Evolutionary conservation across 35 echinoderm and acorn worm species (phyloP).

Genomic region (Eucidaris tribuloides): DNA sequence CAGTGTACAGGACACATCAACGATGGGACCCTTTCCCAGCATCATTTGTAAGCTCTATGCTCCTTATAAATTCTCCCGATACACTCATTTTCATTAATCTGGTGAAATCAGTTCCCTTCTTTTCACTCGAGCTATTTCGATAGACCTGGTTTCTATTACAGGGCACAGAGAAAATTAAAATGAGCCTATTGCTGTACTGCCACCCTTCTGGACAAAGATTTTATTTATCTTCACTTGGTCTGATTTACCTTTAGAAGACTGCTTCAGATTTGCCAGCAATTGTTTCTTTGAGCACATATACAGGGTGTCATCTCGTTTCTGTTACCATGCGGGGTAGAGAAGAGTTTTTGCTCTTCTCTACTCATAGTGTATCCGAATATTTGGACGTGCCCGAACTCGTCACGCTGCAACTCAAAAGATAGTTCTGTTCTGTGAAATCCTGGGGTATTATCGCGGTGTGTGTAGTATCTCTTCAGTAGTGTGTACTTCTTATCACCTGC

Average conservation of each 20-base stretch:
- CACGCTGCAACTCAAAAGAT: background rate
- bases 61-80: background rate
- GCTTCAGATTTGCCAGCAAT: background rate
- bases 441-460: background rate
- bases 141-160: background rate
- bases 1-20: slow-evolving; percentile 1
- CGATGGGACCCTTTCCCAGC: background rate
- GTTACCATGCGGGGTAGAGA: background rate
- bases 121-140: background rate
- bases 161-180: background rate
- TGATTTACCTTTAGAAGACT: background rate
- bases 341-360: background rate
- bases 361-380: background rate
- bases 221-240: background rate
- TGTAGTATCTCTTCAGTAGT: background rate
- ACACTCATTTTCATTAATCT: background rate
- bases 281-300: background rate
- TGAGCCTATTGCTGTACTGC: background rate
- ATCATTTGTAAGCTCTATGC: background rate
- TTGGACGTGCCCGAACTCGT: background rate
- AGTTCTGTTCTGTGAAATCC: background rate
- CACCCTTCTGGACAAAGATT: background rate
- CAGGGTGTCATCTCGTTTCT: background rate
- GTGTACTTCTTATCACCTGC: background rate
- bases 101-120: background rate